Percentiles rank a stretch among this genome's conserved stretches.
These are phyloP conservation scores for Florisuga fusca DNA, from an alignment of 2,797 vertebrate species.

Conservation along the genomic window DNA sequence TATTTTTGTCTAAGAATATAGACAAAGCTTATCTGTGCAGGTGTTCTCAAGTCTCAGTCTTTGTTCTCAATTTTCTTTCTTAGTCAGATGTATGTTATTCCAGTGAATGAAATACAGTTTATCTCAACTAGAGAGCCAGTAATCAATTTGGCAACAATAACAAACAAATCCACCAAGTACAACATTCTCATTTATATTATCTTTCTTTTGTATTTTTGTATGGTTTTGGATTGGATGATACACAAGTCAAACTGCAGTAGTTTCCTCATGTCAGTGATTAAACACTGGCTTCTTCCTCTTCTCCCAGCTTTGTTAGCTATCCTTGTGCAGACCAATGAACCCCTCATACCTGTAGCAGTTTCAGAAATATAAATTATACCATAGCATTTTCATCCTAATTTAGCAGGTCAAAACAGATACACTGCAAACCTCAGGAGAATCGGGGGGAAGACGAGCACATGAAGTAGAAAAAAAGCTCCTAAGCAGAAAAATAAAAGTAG, in stretches of 20 bases:
- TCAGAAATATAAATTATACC: not conserved
- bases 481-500: slow-evolving; percentile 22
- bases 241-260: not conserved
- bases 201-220: not conserved
- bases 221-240: not conserved
- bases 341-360: not conserved
- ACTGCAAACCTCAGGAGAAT: slow-evolving; percentile 1
- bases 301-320: not conserved
- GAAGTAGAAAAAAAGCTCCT: not conserved
- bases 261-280: not conserved
- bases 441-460: not conserved
- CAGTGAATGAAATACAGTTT: not conserved
- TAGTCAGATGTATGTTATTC: not conserved
- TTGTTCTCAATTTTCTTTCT: not conserved
- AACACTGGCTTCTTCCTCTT: not conserved
- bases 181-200: not conserved
- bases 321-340: not conserved
- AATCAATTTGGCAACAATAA: not conserved
- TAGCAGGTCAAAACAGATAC: not conserved
- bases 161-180: not conserved
- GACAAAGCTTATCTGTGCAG: not conserved
- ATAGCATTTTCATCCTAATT: not conserved
- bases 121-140: not conserved
- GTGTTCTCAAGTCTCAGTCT: not conserved
- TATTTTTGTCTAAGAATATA: not conserved